Evolutionary conservation across 2,113 vertebrate genomes (phyloP).

Genomic region (Trematocara unimaculatum): DNA sequence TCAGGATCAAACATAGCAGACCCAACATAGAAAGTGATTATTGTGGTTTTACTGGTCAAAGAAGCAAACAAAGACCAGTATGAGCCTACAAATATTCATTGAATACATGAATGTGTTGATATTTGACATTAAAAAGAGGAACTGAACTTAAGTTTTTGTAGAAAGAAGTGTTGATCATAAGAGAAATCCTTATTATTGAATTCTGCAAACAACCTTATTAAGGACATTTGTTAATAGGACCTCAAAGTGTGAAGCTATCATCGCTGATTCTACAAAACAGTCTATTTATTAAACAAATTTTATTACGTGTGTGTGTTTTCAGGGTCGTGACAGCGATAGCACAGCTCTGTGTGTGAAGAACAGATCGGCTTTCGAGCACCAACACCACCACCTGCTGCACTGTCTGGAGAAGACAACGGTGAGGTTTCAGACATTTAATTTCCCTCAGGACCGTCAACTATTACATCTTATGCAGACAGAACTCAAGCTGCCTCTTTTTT

Average conservation of each 20-base stretch:
- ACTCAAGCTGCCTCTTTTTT: neutral
- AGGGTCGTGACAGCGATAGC: conserved; percentile 72
- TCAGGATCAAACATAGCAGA: neutral
- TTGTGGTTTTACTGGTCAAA: neutral
- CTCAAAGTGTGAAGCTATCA: neutral
- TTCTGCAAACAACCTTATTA: neutral
- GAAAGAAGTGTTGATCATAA: neutral
- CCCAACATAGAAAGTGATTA: neutral
- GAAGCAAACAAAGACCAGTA: neutral
- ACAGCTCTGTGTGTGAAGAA: conserved; percentile 78
- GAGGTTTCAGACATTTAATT: conserved; percentile 13
- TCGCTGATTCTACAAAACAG: neutral
- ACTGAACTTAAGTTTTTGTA: neutral
- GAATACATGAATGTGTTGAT: neutral
- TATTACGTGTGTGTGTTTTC: neutral
- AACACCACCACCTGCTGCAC: conserved; percentile 87
- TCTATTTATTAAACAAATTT: neutral
- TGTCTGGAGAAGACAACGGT: conserved; percentile 91
- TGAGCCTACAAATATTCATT: neutral
- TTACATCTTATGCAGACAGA: neutral
- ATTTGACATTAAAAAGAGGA: neutral
- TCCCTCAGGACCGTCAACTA: neutral
- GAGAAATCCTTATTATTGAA: neutral
- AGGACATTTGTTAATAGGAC: neutral
- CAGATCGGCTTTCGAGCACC: conserved; percentile 83